These are phyloP conservation scores for Calliphora vicina DNA, from an alignment of 1,140 invertebrate species.

Conservation along the genomic window DNA sequence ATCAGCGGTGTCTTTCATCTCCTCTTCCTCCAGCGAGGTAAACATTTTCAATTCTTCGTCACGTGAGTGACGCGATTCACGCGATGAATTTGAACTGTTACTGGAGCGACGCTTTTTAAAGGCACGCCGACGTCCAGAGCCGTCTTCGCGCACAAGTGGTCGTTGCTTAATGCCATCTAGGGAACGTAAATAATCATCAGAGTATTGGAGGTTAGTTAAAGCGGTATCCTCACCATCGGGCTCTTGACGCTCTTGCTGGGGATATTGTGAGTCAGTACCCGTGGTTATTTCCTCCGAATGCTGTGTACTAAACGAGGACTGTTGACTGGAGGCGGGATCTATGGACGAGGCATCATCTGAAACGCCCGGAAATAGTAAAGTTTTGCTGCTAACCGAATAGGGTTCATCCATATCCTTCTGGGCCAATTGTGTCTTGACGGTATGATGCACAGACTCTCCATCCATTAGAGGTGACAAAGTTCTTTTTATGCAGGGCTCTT, in stretches of 20 bases:
- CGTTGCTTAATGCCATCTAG: constrained; percentile 69
- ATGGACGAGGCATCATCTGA: constrained; percentile 59
- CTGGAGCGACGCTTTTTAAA: constrained; percentile 68
- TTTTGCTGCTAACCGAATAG: constrained; percentile 46
- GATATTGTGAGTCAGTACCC: constrained; percentile 36
- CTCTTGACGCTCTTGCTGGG: constrained; percentile 50
- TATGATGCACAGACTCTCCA: constrained; percentile 33
- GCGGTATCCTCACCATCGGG: constrained; percentile 56
- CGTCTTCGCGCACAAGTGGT: constrained; percentile 67
- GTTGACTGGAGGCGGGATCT: constrained; percentile 54
- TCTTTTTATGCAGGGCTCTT: constrained; percentile 50
- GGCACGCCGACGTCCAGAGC: constrained; percentile 66
- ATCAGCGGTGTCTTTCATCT: constrained; percentile 62
- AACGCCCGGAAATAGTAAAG: constrained; percentile 50
- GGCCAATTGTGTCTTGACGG: constrained; percentile 57
- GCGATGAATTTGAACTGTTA: constrained; percentile 67
- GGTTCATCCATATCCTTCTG: constrained; percentile 47
- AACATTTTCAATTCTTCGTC: constrained; percentile 70
- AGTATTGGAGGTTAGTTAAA: constrained; percentile 47
- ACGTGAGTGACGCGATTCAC: constrained; percentile 65
- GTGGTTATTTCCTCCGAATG: constrained; percentile 42
- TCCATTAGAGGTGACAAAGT: neutral
- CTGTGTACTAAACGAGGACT: constrained; percentile 57
- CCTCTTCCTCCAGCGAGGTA: constrained; percentile 69
- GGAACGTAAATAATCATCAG: constrained; percentile 64